These are phyloP conservation scores for Olivierus martensii DNA, from an alignment of 1,140 invertebrate species.

Conservation along the genomic window DNA sequence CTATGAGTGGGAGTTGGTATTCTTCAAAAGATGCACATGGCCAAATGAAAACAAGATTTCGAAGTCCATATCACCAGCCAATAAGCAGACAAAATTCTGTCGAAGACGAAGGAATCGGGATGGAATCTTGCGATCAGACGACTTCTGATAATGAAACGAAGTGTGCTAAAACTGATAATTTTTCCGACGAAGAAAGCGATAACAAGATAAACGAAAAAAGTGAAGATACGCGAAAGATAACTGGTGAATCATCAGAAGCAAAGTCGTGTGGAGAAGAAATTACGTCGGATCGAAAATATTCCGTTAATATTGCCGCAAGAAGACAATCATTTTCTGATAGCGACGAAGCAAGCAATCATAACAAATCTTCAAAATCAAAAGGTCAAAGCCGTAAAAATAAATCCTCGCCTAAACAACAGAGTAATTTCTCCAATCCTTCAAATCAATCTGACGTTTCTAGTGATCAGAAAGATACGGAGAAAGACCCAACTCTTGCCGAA, in stretches of 20 bases:
- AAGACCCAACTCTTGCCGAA: too few relatives aligned
- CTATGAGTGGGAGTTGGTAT: neutral
- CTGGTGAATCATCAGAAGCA: neutral
- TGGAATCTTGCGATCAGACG: slow-evolving; percentile 30
- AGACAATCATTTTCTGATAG: neutral
- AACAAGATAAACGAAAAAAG: neutral
- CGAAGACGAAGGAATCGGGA: slow-evolving; percentile 49
- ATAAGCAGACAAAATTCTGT: slow-evolving; percentile 45
- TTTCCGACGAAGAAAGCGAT: slow-evolving; percentile 28
- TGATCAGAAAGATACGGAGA: too few relatives aligned
- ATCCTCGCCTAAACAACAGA: too few relatives aligned
- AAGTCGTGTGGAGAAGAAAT: neutral
- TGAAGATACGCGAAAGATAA: neutral
- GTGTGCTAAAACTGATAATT: slow-evolving; percentile 48
- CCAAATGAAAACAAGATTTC: slow-evolving; percentile 1
- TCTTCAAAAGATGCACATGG: neutral
- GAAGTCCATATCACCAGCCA: slow-evolving; percentile 8
- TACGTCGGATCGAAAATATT: neutral
- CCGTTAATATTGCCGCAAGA: neutral
- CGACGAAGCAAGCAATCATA: neutral
- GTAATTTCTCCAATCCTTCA: too few relatives aligned
- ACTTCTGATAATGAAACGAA: slow-evolving; percentile 45
- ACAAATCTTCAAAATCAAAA: too few relatives aligned
- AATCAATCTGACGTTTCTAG: too few relatives aligned
- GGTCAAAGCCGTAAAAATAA: too few relatives aligned